These are phyloP conservation scores for Stictonetta naevosa DNA, from an alignment of 2,113 vertebrate genomes.

Conservation along the genomic window DNA sequence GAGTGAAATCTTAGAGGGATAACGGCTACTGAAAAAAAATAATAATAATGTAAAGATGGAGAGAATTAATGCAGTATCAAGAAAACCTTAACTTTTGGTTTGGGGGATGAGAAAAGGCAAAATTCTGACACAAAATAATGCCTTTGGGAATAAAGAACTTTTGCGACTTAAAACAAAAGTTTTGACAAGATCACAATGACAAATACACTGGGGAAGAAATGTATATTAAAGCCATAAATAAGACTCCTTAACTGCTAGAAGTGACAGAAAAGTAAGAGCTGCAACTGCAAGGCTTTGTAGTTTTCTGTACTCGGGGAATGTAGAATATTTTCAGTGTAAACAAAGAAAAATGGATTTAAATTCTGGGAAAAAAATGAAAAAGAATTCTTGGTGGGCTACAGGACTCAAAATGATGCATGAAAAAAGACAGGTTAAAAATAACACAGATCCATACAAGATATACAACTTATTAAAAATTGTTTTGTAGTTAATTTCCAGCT, in stretches of 20 bases:
- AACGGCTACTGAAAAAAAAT: not conserved
- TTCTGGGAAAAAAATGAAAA: not conserved
- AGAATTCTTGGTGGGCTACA: not conserved
- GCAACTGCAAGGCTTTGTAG: not conserved
- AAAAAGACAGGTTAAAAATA: not conserved
- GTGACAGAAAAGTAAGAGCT: constrained; percentile 14
- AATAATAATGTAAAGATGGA: not conserved
- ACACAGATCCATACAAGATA: not conserved
- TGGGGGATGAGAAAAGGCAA: not conserved
- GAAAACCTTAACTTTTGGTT: not conserved
- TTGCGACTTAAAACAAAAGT: not conserved
- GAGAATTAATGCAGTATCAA: not conserved
- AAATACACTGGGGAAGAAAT: constrained; percentile 33
- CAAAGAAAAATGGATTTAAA: not conserved
- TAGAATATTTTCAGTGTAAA: constrained; percentile 16
- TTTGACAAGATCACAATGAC: not conserved
- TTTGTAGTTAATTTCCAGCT: not conserved
- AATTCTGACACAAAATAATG: not conserved
- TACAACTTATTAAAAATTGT: not conserved
- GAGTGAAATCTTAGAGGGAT: not conserved
- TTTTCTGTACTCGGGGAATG: not conserved
- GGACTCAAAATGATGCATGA: not conserved
- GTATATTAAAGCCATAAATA: constrained; percentile 64
- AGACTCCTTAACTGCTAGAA: not conserved
- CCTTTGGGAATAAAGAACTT: not conserved